A percentile compares a stretch with the other conserved stretches of the same genome.
Evolutionary conservation across 30 jellyfish, hydroid and myxozoan species (phyloP).

Genomic region (Chironex yamaguchii): DNA sequence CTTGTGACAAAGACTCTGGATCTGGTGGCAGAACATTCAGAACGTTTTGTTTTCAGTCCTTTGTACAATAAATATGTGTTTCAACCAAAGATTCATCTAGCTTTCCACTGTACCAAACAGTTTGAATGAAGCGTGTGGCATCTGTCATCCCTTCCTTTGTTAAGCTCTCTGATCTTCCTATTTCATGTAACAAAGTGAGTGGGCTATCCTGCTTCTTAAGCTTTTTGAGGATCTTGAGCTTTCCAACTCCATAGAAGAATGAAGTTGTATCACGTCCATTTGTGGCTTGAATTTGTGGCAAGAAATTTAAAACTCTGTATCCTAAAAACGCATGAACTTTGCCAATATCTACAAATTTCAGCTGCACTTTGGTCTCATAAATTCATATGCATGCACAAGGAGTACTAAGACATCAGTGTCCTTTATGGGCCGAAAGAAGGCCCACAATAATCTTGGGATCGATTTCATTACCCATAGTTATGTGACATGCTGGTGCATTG

Average conservation of each 20-base stretch:
- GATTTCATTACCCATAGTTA: conserved; percentile 25
- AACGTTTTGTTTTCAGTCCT: too few relatives aligned
- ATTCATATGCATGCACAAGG: conserved; percentile 33
- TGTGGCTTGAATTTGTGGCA: conserved; percentile 49
- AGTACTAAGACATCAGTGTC: conserved; percentile 38
- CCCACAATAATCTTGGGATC: conserved; percentile 25
- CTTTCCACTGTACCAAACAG: too few relatives aligned
- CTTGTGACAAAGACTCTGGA: too few relatives aligned
- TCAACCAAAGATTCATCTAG: too few relatives aligned
- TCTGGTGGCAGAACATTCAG: too few relatives aligned
- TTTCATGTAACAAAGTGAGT: too few relatives aligned
- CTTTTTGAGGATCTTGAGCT: too few relatives aligned
- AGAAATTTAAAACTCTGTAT: neutral
- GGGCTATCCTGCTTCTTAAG: too few relatives aligned
- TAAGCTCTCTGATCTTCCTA: too few relatives aligned
- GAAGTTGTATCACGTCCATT: conserved; percentile 53
- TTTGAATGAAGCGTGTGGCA: too few relatives aligned
- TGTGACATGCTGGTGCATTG: conserved; percentile 40
- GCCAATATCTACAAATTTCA: conserved; percentile 30
- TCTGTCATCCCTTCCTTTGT: too few relatives aligned
- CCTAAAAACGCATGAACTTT: conserved; percentile 16
- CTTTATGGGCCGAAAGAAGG: conserved; percentile 28
- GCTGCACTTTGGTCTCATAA: conserved; percentile 50
- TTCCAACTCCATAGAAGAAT: conserved; percentile 59
- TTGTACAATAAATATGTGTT: too few relatives aligned